phyloP scores from a whole-genome alignment of 2,888 invertebrate genomes.

The Nomada flava region DNA sequence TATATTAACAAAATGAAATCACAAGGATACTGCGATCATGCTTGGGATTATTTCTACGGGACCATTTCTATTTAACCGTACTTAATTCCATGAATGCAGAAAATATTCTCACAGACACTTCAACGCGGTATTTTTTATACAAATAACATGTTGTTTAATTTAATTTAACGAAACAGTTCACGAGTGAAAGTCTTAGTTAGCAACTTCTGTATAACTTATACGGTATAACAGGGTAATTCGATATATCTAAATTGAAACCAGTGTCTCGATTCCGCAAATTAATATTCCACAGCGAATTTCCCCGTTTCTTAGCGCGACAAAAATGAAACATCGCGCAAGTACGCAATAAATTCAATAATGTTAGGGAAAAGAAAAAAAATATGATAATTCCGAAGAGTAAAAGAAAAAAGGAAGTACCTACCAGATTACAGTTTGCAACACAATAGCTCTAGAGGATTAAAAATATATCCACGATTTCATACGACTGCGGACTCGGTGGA shows the following conservation, averaged over 20 bases:
- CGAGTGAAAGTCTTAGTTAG: too few species aligned
- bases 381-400: neutral
- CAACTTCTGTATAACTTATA: too few species aligned
- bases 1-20: constrained; percentile 33
- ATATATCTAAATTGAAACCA: too few species aligned
- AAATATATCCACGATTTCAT: neutral
- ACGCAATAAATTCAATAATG: neutral
- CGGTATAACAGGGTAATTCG: too few species aligned
- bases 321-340: neutral
- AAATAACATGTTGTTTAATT: too few species aligned
- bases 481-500: neutral
- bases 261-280: neutral
- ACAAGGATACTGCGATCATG: constrained; percentile 24
- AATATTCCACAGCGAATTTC: neutral
- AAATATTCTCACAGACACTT: too few species aligned
- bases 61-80: neutral
- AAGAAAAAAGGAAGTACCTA: neutral
- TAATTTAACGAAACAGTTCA: too few species aligned
- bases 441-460: neutral
- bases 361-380: neutral
- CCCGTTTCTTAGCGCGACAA: neutral
- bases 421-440: too few species aligned
- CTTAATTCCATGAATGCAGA: neutral
- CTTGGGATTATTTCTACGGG: constrained; percentile 24
- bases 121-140: too few species aligned